Base-by-base conservation (phyloP, 2,113 vertebrate species). In the Cryptoleucopteryx plumbea region DNA sequence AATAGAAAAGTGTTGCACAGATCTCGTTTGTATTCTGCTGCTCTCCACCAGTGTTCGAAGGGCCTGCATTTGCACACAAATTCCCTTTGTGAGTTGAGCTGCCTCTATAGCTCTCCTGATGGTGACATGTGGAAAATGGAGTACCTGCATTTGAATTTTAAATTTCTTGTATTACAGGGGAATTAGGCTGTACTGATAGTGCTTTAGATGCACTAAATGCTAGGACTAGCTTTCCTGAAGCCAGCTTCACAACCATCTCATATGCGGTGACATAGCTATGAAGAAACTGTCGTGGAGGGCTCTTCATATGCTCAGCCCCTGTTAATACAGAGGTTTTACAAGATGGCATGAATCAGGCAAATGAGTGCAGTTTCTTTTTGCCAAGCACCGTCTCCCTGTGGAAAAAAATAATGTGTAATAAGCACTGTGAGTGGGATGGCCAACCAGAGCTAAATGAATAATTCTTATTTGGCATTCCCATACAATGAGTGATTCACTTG, bases 121-220 rank as follows among this genome's bases (percentile, higher is more conserved):
- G 82, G 50, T 86, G 66, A 90, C 43, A 72, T 47, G 50, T 53
- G 55, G 71, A 92, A 95, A 95, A 93, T 66, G 17, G 55, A 94
- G 59, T 58, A 86, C 42, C 67, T 38, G 45, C 42, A 92, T 94
- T 90, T 92, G 63, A 93, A 92, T 88, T 95, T 88, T 83, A 95
- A 73, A 88, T 92, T 70, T 83, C 63, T 86, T 73, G 23, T 55
- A 71, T 67, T 88, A 83, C 63, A 84, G 36, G 47, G 67, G 62
- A 85, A 90, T 82, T 92, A 74, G 42, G 36, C 13, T 9, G 3
- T 58, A 48, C 26, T 38, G 59, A 48, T 58, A 45, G 36, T 36
- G 18, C 58, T 86, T 80, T 75, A 65, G 70, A 53, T 42, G 32
- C 45, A 27, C 47, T 67, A 78, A 86, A 74, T 40, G 31, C 23